A percentile compares a stretch with the other conserved stretches of the same genome.
Conservation (phyloP, 2,888 invertebrate species). For the Clusia tigrina region DNA sequence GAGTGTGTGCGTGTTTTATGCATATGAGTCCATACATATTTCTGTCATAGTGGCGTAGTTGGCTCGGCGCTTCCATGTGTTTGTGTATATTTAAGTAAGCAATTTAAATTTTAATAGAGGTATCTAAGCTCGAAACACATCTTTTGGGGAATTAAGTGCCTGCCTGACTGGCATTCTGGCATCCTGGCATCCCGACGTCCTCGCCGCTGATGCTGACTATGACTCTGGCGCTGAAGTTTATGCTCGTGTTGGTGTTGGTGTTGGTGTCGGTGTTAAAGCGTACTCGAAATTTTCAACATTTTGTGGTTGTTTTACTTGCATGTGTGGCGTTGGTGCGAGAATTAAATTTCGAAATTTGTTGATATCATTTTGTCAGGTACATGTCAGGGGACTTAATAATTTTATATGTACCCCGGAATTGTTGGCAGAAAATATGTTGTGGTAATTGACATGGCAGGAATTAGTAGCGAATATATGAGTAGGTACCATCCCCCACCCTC, state of each 20-base stretch:
- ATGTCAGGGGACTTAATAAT: neutral
- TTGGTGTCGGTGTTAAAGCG: neutral
- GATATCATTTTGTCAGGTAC: neutral
- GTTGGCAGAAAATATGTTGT: neutral
- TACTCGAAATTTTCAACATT: conserved; percentile 1
- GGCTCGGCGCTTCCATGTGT: neutral
- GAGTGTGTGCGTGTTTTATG: no score
- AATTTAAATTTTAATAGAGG: conserved; percentile 42
- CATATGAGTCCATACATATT: neutral
- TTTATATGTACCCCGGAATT: neutral
- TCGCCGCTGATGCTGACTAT: neutral
- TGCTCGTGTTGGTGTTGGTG: neutral
- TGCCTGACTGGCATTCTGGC: no score
- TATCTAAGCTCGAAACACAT: conserved; percentile 27
- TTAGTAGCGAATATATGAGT: neutral
- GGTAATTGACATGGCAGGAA: neutral
- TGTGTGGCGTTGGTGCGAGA: neutral
- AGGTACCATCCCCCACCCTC: no score
- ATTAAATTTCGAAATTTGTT: neutral
- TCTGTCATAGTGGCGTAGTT: neutral
- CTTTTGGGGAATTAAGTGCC: conserved; percentile 17
- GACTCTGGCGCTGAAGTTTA: conserved; percentile 3
- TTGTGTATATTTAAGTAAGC: conserved; percentile 38
- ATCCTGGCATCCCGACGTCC: no score
- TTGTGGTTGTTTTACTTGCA: conserved; percentile 4